These are phyloP conservation scores for Enteromius paludinosus DNA, from an alignment of 2,797 vertebrate genomes.

Conservation along the genomic window DNA sequence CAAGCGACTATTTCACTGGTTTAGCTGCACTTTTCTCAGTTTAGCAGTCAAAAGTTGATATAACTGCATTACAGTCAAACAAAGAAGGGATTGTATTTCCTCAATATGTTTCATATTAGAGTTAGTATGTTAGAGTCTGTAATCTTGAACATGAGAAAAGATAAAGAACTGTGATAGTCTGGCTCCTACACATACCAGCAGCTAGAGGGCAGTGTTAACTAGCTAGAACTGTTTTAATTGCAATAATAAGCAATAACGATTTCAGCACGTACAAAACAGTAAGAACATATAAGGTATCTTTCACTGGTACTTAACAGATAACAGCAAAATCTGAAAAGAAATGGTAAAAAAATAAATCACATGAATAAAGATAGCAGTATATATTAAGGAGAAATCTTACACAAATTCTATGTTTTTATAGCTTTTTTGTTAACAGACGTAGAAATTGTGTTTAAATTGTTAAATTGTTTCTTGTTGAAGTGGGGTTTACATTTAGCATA, in stretches of 20 bases:
- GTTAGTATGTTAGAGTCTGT: background rate
- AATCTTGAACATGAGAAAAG: background rate
- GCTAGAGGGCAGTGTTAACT: slow-evolving; percentile 9
- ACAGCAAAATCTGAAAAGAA: too few species aligned
- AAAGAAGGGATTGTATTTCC: background rate
- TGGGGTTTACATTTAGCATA: background rate
- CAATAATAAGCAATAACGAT: too few species aligned
- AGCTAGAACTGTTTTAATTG: background rate
- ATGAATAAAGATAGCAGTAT: too few species aligned
- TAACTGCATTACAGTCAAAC: background rate
- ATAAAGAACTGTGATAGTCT: background rate
- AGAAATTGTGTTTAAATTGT: background rate
- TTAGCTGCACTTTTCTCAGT: background rate
- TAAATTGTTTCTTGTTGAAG: too few species aligned
- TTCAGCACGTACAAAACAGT: too few species aligned
- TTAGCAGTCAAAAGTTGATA: background rate
- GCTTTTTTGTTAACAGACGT: background rate
- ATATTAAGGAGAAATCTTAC: background rate
- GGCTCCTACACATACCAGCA: background rate
- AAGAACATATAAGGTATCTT: too few species aligned
- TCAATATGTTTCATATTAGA: too few species aligned
- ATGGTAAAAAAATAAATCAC: too few species aligned
- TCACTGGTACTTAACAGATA: too few species aligned
- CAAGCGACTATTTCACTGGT: background rate
- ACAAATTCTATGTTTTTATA: background rate